A percentile compares a stretch with the other conserved stretches of the same genome.
These are phyloP conservation scores for Mesorhabditis spiculigera DNA, from an alignment of 2,888 invertebrate species.

Conservation along the genomic window DNA sequence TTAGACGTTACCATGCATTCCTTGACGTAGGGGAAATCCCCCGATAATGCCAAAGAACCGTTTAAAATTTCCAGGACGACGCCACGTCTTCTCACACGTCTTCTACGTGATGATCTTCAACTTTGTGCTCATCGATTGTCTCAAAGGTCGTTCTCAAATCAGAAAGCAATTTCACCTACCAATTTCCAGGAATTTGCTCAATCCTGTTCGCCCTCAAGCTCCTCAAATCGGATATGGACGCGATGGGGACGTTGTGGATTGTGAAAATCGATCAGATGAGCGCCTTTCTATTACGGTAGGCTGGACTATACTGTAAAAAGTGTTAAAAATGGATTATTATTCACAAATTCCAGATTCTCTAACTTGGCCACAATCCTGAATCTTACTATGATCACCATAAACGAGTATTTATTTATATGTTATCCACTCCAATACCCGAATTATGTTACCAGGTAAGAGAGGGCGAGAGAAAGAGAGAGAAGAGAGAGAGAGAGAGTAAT, in stretches of 20 bases:
- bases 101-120: constrained; percentile 48
- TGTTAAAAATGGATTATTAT: neutral
- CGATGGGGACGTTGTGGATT: constrained; percentile 28
- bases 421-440: constrained; percentile 39
- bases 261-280: constrained; percentile 35
- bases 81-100: constrained; percentile 32
- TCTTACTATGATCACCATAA: constrained; percentile 43
- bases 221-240: constrained; percentile 31
- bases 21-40: too few relatives aligned
- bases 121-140: constrained; percentile 42
- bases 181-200: constrained; percentile 25
- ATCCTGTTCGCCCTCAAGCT: constrained; percentile 36
- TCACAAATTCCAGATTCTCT: constrained; percentile 12
- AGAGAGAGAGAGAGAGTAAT: neutral
- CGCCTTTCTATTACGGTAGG: constrained; percentile 24
- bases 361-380: constrained; percentile 49
- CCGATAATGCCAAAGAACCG: too few relatives aligned
- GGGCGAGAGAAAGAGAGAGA: neutral
- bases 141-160: constrained; percentile 30
- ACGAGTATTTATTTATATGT: constrained; percentile 47
- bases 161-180: too few relatives aligned
- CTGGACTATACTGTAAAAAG: neutral
- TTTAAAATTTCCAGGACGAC: constrained; percentile 7
- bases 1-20: too few relatives aligned
- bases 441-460: constrained; percentile 28